Percentiles rank a stretch among this genome's conserved stretches.
Evolutionary conservation across 2,888 invertebrate genomes (phyloP).

Genomic region (Calameuta filiformis): DNA sequence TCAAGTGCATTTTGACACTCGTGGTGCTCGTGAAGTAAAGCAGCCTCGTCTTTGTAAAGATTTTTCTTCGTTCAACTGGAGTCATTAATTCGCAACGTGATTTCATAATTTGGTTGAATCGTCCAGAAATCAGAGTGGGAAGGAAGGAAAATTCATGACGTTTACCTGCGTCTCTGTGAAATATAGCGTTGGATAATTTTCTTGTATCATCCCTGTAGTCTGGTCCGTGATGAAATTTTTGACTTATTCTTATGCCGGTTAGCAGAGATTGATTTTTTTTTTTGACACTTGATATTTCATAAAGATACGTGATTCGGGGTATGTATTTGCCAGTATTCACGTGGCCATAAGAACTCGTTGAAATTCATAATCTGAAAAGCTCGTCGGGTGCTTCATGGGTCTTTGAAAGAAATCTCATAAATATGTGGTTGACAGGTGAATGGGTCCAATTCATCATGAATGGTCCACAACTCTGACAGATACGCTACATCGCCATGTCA

Average conservation of each 20-base stretch:
- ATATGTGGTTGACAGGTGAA: slow-evolving; percentile 10
- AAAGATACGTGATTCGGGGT: background rate
- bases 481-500: background rate
- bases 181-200: background rate
- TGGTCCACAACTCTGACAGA: slow-evolving; percentile 14
- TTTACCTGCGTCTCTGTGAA: background rate
- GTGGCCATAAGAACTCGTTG: background rate
- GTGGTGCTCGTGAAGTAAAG: background rate
- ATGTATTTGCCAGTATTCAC: background rate
- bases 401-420: background rate
- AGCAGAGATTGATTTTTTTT: background rate
- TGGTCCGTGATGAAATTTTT: too few relatives aligned
- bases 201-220: background rate
- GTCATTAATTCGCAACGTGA: background rate
- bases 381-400: background rate
- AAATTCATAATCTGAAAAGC: background rate
- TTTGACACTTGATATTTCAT: too few relatives aligned
- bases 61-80: background rate
- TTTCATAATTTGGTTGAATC: background rate
- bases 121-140: background rate
- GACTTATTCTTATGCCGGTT: too few relatives aligned
- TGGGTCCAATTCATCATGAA: slow-evolving; percentile 17
- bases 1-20: background rate
- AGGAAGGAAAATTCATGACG: background rate
- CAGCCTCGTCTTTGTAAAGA: background rate